phyloP scores from a whole-genome alignment of 1,140 invertebrate species.

The Caenorhabditis remanei region DNA sequence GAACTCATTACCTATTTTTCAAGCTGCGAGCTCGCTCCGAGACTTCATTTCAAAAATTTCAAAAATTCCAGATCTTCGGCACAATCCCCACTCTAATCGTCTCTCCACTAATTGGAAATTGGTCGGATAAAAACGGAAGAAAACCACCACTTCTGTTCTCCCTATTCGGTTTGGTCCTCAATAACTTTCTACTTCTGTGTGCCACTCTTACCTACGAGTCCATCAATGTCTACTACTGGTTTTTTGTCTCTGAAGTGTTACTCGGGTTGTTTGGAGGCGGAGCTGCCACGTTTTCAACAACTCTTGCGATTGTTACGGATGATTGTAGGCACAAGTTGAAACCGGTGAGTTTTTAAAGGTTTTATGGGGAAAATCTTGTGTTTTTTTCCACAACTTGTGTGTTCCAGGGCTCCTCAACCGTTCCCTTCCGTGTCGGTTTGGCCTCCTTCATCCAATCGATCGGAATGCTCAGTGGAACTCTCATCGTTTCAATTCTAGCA shows the following conservation, averaged over 20 bases:
- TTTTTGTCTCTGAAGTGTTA: slow-evolving; percentile 40
- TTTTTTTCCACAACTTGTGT: no score
- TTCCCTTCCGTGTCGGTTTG: slow-evolving; percentile 59
- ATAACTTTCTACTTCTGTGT: slow-evolving; percentile 35
- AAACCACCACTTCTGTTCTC: slow-evolving; percentile 56
- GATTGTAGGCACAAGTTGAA: slow-evolving; percentile 59
- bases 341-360: slow-evolving; percentile 25
- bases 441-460: slow-evolving; percentile 58
- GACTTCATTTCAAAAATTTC: no score
- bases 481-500: slow-evolving; percentile 54
- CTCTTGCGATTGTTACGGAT: slow-evolving; percentile 60
- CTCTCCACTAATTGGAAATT: slow-evolving; percentile 56
- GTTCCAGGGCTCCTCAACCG: slow-evolving; percentile 58
- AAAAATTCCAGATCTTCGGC: slow-evolving; percentile 35
- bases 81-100: slow-evolving; percentile 45
- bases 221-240: slow-evolving; percentile 57
- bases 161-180: slow-evolving; percentile 19
- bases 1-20: no score
- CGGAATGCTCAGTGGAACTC: slow-evolving; percentile 56
- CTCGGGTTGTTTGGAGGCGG: slow-evolving; percentile 44
- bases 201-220: slow-evolving; percentile 59
- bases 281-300: slow-evolving; percentile 4
- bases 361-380: no score
- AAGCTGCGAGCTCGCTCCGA: no score
- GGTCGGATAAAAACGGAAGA: slow-evolving; percentile 60